Evolutionary conservation across 2,797 vertebrate genomes (phyloP).

Genomic region (Ataeniobius toweri): DNA sequence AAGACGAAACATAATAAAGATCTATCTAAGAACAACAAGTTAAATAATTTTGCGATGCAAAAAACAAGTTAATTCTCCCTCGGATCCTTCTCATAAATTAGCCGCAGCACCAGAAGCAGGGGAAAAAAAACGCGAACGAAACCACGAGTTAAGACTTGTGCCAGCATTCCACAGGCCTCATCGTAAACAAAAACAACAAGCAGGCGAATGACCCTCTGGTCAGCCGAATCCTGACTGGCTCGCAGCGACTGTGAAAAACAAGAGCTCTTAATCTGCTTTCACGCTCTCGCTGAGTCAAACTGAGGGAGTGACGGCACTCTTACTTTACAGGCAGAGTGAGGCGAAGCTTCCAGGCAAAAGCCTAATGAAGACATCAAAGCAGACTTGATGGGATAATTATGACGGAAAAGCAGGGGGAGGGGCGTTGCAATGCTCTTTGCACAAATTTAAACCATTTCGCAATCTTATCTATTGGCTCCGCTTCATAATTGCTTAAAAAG

Average conservation of each 20-base stretch:
- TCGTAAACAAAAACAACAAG: conserved; percentile 76
- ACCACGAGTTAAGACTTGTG: conserved; percentile 58
- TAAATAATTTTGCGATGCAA: neutral
- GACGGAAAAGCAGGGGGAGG: conserved; percentile 34
- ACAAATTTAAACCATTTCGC: conserved; percentile 45
- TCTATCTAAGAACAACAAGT: neutral
- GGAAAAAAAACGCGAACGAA: conserved; percentile 39
- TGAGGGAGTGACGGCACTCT: conserved; percentile 71
- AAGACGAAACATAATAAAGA: conserved; percentile 15
- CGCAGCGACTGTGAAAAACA: conserved; percentile 76
- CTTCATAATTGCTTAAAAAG: conserved; percentile 35
- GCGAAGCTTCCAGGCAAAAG: conserved; percentile 71
- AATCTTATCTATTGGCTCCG: conserved; percentile 37
- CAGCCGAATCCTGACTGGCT: conserved; percentile 74
- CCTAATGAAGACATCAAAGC: conserved; percentile 73
- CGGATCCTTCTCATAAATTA: conserved; percentile 54
- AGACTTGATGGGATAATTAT: conserved; percentile 71
- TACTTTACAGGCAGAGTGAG: conserved; percentile 74
- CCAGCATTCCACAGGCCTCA: conserved; percentile 71
- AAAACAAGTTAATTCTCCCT: conserved; percentile 24
- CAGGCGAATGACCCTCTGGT: conserved; percentile 72
- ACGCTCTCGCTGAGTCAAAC: conserved; percentile 77
- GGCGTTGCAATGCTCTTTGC: conserved; percentile 40
- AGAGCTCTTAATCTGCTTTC: conserved; percentile 81
- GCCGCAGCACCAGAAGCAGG: conserved; percentile 45